A percentile compares a stretch with the other conserved stretches of the same genome.
Conservation (phyloP, 2,888 invertebrate species). For the Hipparchia semele region DNA sequence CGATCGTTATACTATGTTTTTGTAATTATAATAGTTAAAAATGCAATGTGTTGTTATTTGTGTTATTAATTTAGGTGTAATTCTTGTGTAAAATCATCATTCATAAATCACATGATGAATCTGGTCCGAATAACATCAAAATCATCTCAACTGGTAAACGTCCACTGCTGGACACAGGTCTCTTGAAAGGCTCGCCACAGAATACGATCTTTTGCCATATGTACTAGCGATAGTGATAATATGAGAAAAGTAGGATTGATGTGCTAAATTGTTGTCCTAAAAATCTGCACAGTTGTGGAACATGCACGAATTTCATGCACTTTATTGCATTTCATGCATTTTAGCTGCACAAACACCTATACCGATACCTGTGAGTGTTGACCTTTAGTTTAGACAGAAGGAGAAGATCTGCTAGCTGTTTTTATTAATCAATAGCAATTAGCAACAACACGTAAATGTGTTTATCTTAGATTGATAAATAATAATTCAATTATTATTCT, state of each 20-base stretch:
- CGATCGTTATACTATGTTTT: not conserved
- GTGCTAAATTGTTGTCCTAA: not conserved
- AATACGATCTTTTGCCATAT: no score
- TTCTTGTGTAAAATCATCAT: not conserved
- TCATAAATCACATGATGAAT: not conserved
- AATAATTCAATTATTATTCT: no score
- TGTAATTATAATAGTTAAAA: slow-evolving; percentile 5
- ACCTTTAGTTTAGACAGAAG: not conserved
- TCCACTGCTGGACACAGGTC: no score
- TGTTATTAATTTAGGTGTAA: not conserved
- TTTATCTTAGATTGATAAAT: no score
- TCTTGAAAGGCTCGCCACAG: no score
- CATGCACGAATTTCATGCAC: no score
- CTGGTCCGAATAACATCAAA: not conserved
- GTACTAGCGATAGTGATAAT: no score
- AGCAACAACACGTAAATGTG: no score
- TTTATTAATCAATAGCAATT: not conserved
- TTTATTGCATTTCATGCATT: no score
- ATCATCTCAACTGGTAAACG: no score
- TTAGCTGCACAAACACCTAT: not conserved
- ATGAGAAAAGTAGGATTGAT: no score
- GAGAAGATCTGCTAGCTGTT: not conserved
- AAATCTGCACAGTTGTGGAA: not conserved
- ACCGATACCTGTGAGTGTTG: not conserved
- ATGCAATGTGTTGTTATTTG: not conserved